These are phyloP conservation scores for Celastrina argiolus DNA, from an alignment of 2,888 invertebrate species.

Conservation along the genomic window DNA sequence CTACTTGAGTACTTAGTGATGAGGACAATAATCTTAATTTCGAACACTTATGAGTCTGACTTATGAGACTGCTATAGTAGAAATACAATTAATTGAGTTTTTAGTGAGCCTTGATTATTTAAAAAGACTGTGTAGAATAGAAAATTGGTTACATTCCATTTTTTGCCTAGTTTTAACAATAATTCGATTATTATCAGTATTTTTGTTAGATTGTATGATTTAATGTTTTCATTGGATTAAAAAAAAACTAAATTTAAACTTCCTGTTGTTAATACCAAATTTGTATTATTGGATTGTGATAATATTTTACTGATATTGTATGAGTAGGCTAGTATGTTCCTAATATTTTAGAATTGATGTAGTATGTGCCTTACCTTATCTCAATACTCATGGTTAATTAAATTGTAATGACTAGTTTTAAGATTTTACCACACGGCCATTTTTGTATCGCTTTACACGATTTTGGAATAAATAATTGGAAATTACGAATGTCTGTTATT, in stretches of 20 bases:
- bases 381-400: constrained; percentile 40
- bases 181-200: neutral
- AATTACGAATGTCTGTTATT: constrained; percentile 58
- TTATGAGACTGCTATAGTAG: neutral
- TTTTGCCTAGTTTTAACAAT: neutral
- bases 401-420: constrained; percentile 26
- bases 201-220: neutral
- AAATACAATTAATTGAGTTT: too few species aligned
- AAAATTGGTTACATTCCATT: neutral
- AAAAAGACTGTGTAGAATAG: neutral
- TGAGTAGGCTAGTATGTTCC: too few species aligned
- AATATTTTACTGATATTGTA: neutral
- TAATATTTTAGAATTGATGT: constrained; percentile 4
- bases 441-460: constrained; percentile 59
- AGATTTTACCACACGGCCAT: constrained; percentile 69
- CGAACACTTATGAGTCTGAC: neutral
- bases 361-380: constrained; percentile 37
- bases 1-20: too few species aligned
- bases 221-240: too few species aligned
- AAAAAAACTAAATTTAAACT: constrained; percentile 13
- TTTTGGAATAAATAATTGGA: constrained; percentile 53
- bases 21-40: neutral
- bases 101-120: too few species aligned
- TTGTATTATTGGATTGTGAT: constrained; percentile 36
- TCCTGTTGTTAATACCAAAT: constrained; percentile 30